Evolutionary conservation across 2,888 invertebrate genomes (phyloP), one percentile per base, ranked within the genome.

Genomic region (Synergus umbraculus): DNA sequence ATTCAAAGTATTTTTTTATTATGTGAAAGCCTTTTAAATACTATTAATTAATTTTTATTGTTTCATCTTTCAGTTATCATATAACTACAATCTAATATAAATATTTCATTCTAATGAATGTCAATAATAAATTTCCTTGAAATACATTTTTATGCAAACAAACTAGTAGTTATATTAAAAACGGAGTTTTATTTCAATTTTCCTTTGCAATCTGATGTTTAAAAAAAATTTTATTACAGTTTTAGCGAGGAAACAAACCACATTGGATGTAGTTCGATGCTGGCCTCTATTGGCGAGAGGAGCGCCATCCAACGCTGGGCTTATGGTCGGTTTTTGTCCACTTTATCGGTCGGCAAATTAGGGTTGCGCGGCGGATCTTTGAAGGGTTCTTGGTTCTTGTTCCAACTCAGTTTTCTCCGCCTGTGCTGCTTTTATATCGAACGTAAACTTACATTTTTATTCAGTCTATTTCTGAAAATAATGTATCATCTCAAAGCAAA

Each of bases 251-350:
- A 78, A 81, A 41, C 67, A 80, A 83, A 78, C 80, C 81, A 73
- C 15, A 78, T 80, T 64, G 81, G 77, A 79, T 76, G 83, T 81
- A 79, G 85, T 86, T 82, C 85, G 85, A 86, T 86, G 86, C 86
- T 87, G 87, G 83, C 88, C 86, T 88, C 87, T 87, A 82, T 83
- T 85, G 87, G 87, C 84, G 85, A 83, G 80, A 79, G 78, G 46
- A 82, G 83, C 84, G 84, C 84, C 80, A 84, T 80, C 83, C 82
- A 83, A 77, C 69, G 79, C 80, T 78, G 82, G 82, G 82, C 84
- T 84, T 79, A 78, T 76, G 80, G 77, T 80, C 49, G 81, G 73
- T 76, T 67, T 66, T 79, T 83, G 82, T 79, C 80, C 83, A 82
- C 80, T 82, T 82, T 86, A 86, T 83, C 87, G 76, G 85, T 84